phyloP scores from a whole-genome alignment of 1,140 invertebrate species.

The Copidosoma floridanum region DNA sequence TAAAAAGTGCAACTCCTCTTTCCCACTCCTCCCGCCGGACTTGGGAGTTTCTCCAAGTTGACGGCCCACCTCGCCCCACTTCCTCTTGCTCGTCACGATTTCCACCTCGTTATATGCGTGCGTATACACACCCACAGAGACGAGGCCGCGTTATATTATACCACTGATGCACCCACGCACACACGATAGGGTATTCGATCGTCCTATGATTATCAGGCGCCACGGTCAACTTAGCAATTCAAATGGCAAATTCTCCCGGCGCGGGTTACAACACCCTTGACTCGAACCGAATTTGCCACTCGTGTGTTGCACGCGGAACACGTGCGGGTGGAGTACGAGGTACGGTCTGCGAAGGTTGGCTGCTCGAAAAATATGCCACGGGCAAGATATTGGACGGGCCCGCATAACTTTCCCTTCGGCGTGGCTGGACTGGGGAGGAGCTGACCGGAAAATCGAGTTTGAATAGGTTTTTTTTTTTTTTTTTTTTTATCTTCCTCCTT shows the following conservation, averaged over 20 bases:
- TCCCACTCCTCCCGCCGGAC: neutral
- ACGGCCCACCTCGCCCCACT: too few species aligned
- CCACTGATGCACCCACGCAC: too few species aligned
- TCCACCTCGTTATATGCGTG: too few species aligned
- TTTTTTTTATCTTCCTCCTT: too few species aligned
- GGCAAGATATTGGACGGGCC: constrained; percentile 23
- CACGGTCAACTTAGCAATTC: constrained; percentile 41
- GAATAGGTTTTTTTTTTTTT: too few species aligned
- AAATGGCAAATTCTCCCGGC: constrained; percentile 35
- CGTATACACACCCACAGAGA: neutral
- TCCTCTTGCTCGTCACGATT: too few species aligned
- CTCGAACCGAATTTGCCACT: too few species aligned
- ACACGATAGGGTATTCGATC: constrained; percentile 31
- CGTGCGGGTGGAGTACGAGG: too few species aligned
- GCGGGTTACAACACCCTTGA: constrained; percentile 40
- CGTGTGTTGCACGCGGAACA: too few species aligned
- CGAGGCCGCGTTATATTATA: neutral
- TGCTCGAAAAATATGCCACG: too few species aligned
- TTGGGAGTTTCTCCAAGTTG: neutral
- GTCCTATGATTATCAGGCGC: constrained; percentile 39
- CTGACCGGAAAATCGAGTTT: too few species aligned
- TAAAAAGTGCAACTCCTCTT: neutral
- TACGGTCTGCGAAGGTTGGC: constrained; percentile 1
- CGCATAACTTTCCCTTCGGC: constrained; percentile 13
- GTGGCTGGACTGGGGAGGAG: too few species aligned